Evolutionary conservation across 2,797 vertebrate species (phyloP).

Genomic region (Vultur gryphus): DNA sequence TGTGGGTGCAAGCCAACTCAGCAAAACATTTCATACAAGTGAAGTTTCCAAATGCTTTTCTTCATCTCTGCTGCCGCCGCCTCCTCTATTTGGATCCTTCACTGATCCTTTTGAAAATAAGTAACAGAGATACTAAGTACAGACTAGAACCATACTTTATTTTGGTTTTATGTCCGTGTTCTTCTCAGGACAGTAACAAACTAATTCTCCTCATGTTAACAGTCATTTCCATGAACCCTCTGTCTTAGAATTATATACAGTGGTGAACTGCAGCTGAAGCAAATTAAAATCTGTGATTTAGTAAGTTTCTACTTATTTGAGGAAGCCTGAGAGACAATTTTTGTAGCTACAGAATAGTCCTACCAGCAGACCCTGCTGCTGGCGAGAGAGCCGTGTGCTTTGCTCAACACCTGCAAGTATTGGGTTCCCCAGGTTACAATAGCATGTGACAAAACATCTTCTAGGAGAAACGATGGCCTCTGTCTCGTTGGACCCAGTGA

Average conservation of each 20-base stretch:
- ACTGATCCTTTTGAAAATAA: neutral
- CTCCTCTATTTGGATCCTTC: neutral
- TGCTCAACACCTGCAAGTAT: neutral
- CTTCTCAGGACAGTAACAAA: neutral
- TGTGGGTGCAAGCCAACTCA: accelerated
- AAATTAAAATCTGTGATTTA: neutral
- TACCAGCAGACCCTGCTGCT: neutral
- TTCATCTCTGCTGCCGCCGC: neutral
- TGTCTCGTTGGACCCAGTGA: accelerated
- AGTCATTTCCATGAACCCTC: neutral
- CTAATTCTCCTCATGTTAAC: neutral
- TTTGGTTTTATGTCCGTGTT: neutral
- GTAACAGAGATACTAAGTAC: neutral
- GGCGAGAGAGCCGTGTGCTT: accelerated
- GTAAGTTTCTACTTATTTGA: neutral
- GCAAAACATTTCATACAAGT: neutral
- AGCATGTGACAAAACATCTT: neutral
- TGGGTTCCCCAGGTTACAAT: accelerated
- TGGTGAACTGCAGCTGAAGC: neutral
- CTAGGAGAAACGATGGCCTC: neutral
- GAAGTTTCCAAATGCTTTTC: neutral
- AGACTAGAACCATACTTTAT: neutral
- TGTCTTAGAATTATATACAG: neutral
- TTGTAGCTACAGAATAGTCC: neutral
- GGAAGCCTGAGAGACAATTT: neutral